Evolutionary conservation across 2,113 vertebrate species (phyloP).

Genomic region (Laterallus jamaicensis): DNA sequence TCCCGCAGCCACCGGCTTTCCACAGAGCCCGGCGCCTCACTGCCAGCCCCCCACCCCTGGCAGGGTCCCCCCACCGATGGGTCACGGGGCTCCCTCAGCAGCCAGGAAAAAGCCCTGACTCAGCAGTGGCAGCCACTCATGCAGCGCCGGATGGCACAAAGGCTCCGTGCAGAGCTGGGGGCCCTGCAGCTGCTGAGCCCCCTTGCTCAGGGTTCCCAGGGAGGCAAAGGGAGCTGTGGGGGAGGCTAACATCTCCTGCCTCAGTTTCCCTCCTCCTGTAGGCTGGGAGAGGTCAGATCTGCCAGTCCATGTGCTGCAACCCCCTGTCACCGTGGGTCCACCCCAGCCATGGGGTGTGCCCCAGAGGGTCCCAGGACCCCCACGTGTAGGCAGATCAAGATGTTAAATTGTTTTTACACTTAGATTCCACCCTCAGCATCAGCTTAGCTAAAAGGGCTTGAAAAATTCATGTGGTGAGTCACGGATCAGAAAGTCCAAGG

Average conservation of each 20-base stretch:
- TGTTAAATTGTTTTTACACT: neutral
- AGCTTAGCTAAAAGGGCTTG: neutral
- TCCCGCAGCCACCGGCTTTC: neutral
- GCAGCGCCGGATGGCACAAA: slow-evolving; percentile 7
- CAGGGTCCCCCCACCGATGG: neutral
- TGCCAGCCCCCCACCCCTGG: neutral
- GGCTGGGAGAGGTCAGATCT: neutral
- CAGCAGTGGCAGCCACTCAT: neutral
- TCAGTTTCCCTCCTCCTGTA: neutral
- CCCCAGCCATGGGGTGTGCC: accelerated
- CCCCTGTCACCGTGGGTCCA: accelerated
- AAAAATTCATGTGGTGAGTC: accelerated
- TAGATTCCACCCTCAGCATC: neutral
- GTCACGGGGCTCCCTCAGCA: slow-evolving; percentile 43
- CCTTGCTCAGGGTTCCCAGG: accelerated
- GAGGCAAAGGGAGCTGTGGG: accelerated
- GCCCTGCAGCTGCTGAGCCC: neutral
- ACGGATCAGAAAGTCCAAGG: accelerated
- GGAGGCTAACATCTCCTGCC: neutral
- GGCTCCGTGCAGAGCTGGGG: neutral
- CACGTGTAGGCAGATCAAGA: accelerated
- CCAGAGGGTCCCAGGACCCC: neutral
- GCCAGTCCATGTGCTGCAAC: neutral
- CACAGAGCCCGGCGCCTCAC: neutral
- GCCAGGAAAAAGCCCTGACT: slow-evolving; percentile 29